Percentiles rank a stretch among this genome's conserved stretches.
Evolutionary conservation across 92 coral and sea anemone species (phyloP).

Genomic region (Palythoa caribaeorum): DNA sequence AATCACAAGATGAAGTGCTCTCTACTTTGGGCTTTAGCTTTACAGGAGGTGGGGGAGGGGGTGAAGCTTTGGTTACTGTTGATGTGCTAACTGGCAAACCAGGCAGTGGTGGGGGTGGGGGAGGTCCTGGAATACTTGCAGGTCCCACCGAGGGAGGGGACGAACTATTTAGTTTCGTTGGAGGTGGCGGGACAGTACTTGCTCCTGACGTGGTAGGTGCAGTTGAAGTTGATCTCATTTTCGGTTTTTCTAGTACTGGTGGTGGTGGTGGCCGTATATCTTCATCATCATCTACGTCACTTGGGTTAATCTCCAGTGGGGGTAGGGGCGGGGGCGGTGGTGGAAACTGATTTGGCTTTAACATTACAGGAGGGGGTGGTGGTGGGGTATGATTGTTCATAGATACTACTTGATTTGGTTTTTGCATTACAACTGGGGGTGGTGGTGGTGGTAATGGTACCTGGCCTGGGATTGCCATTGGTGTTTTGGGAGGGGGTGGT

Average conservation of each 20-base stretch:
- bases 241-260: constrained; percentile 74
- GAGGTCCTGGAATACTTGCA: constrained; percentile 37
- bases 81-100: constrained; percentile 26
- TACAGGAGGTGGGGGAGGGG: constrained; percentile 74
- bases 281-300: constrained; percentile 37
- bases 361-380: constrained; percentile 24
- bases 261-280: constrained; percentile 78
- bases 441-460: constrained; percentile 56
- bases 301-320: constrained; percentile 51
- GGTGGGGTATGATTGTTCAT: constrained; percentile 45
- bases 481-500: constrained; percentile 54
- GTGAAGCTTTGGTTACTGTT: constrained; percentile 33
- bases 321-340: constrained; percentile 32
- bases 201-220: not conserved
- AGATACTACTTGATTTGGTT: constrained; percentile 10
- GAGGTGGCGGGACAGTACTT: constrained; percentile 56
- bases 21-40: constrained; percentile 65
- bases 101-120: constrained; percentile 45
- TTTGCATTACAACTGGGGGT: constrained; percentile 45
- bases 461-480: constrained; percentile 26
- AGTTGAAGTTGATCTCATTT: constrained; percentile 48
- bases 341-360: constrained; percentile 3
- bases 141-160: not conserved
- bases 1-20: constrained; percentile 33
- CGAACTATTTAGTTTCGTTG: constrained; percentile 29